Percentiles rank a stretch among this genome's conserved stretches.
Evolutionary conservation across 2,888 invertebrate genomes (phyloP).

Genomic region (Drosophila testacea): DNA sequence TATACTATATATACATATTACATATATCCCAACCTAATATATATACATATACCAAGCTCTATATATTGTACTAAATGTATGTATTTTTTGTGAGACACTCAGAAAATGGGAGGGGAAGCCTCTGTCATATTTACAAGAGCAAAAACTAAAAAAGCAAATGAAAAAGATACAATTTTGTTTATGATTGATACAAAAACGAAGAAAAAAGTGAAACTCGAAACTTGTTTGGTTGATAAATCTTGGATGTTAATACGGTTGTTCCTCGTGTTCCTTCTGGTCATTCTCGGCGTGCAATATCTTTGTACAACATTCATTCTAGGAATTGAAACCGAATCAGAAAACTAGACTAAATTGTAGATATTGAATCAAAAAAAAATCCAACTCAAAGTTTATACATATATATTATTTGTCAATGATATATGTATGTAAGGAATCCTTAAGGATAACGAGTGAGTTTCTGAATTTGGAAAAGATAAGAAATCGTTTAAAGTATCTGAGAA

Average conservation of each 20-base stretch:
- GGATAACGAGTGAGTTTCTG: neutral
- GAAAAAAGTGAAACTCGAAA: constrained; percentile 2
- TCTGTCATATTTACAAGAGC: constrained; percentile 37
- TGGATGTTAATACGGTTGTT: constrained; percentile 40
- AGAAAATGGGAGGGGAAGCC: constrained; percentile 13
- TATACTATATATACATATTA: constrained; percentile 20
- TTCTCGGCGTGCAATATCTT: neutral
- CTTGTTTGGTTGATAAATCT: constrained; percentile 8
- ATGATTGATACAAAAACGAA: constrained; percentile 9
- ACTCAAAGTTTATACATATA: neutral
- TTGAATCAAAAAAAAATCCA: neutral
- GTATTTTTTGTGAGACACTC: constrained; percentile 34
- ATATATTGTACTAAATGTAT: constrained; percentile 46
- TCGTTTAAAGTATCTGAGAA: constrained; percentile 2
- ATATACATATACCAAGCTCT: constrained; percentile 41
- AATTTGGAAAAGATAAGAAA: neutral
- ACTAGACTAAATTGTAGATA: neutral
- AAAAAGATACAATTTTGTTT: constrained; percentile 12
- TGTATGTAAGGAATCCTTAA: neutral
- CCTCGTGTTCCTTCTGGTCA: constrained; percentile 12
- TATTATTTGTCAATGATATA: neutral
- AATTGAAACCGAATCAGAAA: constrained; percentile 2
- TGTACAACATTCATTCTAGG: neutral
- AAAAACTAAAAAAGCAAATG: neutral
- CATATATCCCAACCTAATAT: constrained; percentile 24